Evolutionary conservation across 1,140 invertebrate species (phyloP).

Genomic region (Steinernema feltiae): DNA sequence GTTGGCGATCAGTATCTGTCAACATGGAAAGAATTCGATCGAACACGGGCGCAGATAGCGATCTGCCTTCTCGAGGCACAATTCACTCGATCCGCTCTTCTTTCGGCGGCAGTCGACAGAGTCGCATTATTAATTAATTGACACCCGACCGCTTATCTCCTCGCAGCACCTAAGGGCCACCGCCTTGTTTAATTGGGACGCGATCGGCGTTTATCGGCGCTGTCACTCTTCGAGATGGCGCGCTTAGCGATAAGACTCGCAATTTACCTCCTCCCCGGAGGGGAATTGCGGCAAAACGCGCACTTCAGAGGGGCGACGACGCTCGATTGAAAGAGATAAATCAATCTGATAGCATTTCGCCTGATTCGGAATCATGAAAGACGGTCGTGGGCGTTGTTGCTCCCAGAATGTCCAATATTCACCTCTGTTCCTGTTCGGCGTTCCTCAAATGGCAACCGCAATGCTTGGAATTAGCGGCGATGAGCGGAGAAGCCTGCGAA

Average conservation of each 20-base stretch:
- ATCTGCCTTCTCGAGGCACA: not conserved
- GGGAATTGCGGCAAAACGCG: not conserved
- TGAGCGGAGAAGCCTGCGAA: not conserved
- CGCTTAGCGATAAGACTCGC: slow-evolving; percentile 10
- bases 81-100: not conserved
- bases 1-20: not conserved
- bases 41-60: slow-evolving; percentile 12
- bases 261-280: not conserved
- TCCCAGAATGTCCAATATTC: too few relatives aligned
- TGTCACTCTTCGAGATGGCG: not conserved
- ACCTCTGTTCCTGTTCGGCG: too few relatives aligned
- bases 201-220: not conserved
- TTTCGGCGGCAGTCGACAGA: not conserved
- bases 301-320: not conserved
- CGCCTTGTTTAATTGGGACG: not conserved
- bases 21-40: not conserved
- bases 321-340: not conserved
- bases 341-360: not conserved
- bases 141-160: not conserved
- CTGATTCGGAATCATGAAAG: not conserved
- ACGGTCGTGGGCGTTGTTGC: too few relatives aligned
- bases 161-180: not conserved
- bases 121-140: slow-evolving; percentile 14
- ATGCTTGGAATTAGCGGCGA: too few relatives aligned
- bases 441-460: too few relatives aligned